Base-by-base conservation (phyloP, 2,113 vertebrate genomes). In the Pampusana beccarii region DNA sequence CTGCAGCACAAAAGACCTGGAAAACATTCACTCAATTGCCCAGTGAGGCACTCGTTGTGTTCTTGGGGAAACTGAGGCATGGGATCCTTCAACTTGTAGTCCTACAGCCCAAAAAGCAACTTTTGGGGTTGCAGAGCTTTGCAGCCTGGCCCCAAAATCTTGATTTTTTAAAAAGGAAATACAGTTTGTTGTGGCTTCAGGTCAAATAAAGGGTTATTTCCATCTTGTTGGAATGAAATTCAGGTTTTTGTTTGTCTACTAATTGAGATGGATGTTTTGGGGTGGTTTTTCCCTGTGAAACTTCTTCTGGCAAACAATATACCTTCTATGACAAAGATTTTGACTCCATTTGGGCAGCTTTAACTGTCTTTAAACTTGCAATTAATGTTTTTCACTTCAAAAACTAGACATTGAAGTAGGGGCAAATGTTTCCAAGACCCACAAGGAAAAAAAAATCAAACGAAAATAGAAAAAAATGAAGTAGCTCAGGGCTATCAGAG, bases 71-170 rank as follows among this genome's bases (percentile, higher is more conserved):
- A 93, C 36, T 40, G 65, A 90, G 70, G 82, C 82, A 57, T 1
- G 0, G 44, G 53, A 14, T 3, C 2, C 44, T 33, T 44, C 6
- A 1, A 9, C 3, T 67, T 8, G 2, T 4, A 28, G 26, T 3
- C 17, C 56, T 40, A 9, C 70, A 81, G 11, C 2, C 0, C 3
- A 21, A 4, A 10, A 54, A 19, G 28, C 6, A 15, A 51, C 7
- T 44, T 14, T n/a, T 4, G 25, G 62, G 82, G 42, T 21, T 64
- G 54, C 11, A 9, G 36, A 62, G 13, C 33, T 57, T 40, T 24
- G 34, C 38, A 86, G 58, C 33, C 62, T 7, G 23, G 34, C 26
- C 46, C 54, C 20, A 20, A 48, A 14, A 44, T 11, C 33, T 14
- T 28, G 29, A 8, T 28, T 18, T 44, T 34, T 28, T 36, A 24